Evolutionary conservation across 2,888 invertebrate genomes (phyloP).

Genomic region (Cryptops parisi): DNA sequence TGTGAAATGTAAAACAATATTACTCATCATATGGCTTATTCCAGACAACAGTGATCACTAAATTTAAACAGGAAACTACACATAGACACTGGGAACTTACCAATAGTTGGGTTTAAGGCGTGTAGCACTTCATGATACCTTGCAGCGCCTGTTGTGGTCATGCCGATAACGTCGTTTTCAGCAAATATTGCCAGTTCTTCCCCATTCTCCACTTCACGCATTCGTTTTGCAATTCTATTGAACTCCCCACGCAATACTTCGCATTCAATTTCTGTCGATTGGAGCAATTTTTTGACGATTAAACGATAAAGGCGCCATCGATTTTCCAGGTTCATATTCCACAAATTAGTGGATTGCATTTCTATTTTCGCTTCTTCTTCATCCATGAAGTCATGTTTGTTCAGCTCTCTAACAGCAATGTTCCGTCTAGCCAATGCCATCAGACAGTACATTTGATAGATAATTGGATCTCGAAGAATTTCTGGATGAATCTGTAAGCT

Average conservation of each 20-base stretch:
- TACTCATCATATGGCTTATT: not conserved
- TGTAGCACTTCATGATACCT: slow-evolving; percentile 22
- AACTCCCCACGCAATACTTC: not conserved
- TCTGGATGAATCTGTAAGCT: not conserved
- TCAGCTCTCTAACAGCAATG: not conserved
- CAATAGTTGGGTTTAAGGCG: slow-evolving; percentile 16
- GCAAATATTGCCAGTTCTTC: slow-evolving; percentile 16
- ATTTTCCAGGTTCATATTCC: not conserved
- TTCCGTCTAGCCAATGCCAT: not conserved
- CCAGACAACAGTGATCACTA: too few species aligned
- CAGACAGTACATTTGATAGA: not conserved
- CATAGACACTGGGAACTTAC: too few species aligned
- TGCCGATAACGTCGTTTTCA: slow-evolving; percentile 21
- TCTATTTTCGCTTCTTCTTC: not conserved
- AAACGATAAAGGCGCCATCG: slow-evolving; percentile 1
- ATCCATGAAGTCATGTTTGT: not conserved
- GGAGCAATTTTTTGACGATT: not conserved
- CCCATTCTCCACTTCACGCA: slow-evolving; percentile 7
- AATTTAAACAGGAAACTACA: too few species aligned
- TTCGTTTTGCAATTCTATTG: not conserved
- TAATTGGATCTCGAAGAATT: not conserved
- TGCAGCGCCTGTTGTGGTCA: slow-evolving; percentile 27
- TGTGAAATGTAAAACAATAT: not conserved
- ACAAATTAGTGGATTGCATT: not conserved
- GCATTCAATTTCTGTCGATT: not conserved